Percentiles rank a stretch among this genome's conserved stretches.
These are phyloP conservation scores for Mirounga angustirostris DNA, from an alignment of 2,113 vertebrate genomes.

Conservation along the genomic window DNA sequence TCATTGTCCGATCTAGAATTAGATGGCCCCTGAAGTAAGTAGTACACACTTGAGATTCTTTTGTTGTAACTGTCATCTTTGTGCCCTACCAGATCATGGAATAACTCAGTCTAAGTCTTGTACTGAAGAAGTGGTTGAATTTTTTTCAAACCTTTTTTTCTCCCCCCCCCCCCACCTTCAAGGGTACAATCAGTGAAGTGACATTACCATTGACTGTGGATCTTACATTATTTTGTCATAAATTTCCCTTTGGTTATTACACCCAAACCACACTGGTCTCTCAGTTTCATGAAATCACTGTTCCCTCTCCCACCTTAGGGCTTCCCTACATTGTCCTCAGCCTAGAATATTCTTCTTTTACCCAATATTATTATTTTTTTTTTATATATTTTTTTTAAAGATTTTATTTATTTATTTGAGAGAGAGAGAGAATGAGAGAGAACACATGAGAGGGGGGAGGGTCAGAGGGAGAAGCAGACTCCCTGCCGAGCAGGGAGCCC, in stretches of 20 bases:
- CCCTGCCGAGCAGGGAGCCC: too few relatives aligned
- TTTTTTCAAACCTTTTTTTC: not conserved
- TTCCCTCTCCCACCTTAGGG: not conserved
- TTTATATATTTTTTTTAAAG: too few relatives aligned
- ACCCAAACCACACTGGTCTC: not conserved
- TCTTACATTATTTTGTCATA: not conserved
- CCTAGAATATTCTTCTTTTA: not conserved
- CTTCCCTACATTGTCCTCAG: not conserved
- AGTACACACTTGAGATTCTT: not conserved
- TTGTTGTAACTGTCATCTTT: not conserved
- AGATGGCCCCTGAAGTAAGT: not conserved
- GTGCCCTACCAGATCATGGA: not conserved
- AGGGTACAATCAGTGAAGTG: not conserved
- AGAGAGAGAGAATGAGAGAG: too few relatives aligned
- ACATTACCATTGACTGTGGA: not conserved
- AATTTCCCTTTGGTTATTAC: not conserved
- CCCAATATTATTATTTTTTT: not conserved
- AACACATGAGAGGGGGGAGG: too few relatives aligned
- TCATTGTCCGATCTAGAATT: not conserved
- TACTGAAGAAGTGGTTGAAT: not conserved
- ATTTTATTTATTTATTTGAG: too few relatives aligned
- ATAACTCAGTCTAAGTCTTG: not conserved
- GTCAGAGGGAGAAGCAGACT: too few relatives aligned
- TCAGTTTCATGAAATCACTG: not conserved
- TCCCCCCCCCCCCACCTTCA: not conserved